Conservation (phyloP, 2,113 vertebrate species). For the Stomatorhinus ivindoensis region DNA sequence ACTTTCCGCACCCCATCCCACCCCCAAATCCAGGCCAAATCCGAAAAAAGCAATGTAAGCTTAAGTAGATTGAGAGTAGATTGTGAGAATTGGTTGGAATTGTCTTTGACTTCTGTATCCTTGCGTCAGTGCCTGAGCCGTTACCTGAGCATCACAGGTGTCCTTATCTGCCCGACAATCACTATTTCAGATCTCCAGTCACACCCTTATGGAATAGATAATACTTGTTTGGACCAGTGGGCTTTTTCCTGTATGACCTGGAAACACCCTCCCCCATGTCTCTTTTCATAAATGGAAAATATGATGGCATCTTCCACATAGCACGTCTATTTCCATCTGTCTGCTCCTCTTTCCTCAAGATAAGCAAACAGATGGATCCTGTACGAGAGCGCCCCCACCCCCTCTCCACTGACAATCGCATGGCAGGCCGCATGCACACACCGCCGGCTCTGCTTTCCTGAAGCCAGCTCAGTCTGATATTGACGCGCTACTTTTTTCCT, state of each 20-base stretch:
- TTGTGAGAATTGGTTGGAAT: not conserved
- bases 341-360: slow-evolving; percentile 30
- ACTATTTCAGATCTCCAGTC: not conserved
- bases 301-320: slow-evolving; percentile 27
- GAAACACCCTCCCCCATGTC: not conserved
- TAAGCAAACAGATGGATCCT: slow-evolving; percentile 45
- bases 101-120: not conserved
- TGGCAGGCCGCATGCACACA: slow-evolving; percentile 10
- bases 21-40: not conserved
- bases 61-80: not conserved
- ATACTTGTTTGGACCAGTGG: not conserved
- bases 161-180: not conserved
- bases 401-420: slow-evolving; percentile 11
- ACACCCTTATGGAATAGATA: not conserved
- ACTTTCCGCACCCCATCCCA: not conserved
- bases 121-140: not conserved
- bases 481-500: slow-evolving; percentile 58
- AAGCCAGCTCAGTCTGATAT: slow-evolving; percentile 34
- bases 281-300: slow-evolving; percentile 30
- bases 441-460: slow-evolving; percentile 44
- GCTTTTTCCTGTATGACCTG: not conserved
- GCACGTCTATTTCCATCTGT: slow-evolving; percentile 29
- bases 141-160: not conserved
- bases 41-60: not conserved
- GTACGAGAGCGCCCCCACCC: slow-evolving; percentile 22